Evolutionary conservation across 2,888 invertebrate genomes (phyloP).

Genomic region (Hyposoter dolosus): DNA sequence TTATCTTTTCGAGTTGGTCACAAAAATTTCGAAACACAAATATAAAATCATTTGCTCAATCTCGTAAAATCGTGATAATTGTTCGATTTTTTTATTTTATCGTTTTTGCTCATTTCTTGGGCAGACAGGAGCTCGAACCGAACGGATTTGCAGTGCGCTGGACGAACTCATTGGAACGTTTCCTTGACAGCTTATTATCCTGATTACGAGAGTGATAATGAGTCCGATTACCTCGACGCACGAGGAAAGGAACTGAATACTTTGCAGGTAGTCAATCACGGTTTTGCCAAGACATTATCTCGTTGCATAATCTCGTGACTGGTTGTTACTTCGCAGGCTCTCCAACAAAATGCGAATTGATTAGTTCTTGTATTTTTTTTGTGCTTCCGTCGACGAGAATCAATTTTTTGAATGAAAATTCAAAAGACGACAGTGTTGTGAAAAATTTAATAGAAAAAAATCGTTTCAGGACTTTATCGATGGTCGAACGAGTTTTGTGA

Average conservation of each 20-base stretch:
- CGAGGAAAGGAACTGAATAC: slow-evolving; percentile 84
- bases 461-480: slow-evolving; percentile 85
- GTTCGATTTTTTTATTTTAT: not conserved
- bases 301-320: slow-evolving; percentile 42
- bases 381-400: not conserved
- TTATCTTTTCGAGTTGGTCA: slow-evolving; percentile 25
- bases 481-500: slow-evolving; percentile 85
- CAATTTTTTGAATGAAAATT: not conserved
- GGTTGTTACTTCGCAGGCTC: not conserved
- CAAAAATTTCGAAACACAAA: not conserved
- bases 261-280: slow-evolving; percentile 83
- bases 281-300: not conserved
- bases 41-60: not conserved
- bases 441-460: not conserved
- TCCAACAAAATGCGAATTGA: not conserved
- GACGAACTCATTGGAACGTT: slow-evolving; percentile 84
- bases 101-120: not conserved
- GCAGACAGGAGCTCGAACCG: slow-evolving; percentile 68
- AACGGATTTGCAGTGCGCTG: slow-evolving; percentile 82
- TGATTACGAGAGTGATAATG: slow-evolving; percentile 83
- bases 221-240: slow-evolving; percentile 84
- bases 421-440: not conserved
- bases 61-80: not conserved
- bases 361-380: not conserved
- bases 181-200: slow-evolving; percentile 86